These are phyloP conservation scores for Lymantria monacha DNA, from an alignment of 2,888 invertebrate genomes.

Conservation along the genomic window DNA sequence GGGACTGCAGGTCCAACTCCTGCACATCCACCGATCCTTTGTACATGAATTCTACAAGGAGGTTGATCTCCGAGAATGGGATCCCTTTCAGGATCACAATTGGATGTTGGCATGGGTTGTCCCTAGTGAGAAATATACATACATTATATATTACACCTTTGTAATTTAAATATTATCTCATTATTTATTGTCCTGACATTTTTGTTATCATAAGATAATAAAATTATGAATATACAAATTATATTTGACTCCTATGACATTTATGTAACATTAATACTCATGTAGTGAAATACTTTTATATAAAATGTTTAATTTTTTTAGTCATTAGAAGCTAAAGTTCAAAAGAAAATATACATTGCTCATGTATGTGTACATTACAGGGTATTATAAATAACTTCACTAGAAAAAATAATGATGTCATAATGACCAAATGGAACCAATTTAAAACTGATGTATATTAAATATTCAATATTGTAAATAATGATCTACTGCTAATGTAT, in stretches of 20 bases:
- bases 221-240: conserved; percentile 20
- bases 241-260: conserved; percentile 38
- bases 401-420: conserved; percentile 71
- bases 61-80: conserved; percentile 84
- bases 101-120: conserved; percentile 88
- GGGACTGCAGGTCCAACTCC: conserved; percentile 82
- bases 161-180: conserved; percentile 38
- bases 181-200: conserved; percentile 37
- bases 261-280: conserved; percentile 43
- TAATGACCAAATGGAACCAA: conserved; percentile 59
- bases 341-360: conserved; percentile 44
- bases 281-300: conserved; percentile 8
- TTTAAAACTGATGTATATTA: conserved; percentile 33
- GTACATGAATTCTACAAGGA: conserved; percentile 87
- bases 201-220: conserved; percentile 49
- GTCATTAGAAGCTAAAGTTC: conserved; percentile 25
- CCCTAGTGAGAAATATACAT: conserved; percentile 56
- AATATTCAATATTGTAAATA: not conserved
- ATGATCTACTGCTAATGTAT: conserved; percentile 9
- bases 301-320: conserved; percentile 17
- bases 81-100: conserved; percentile 87
- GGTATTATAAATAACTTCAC: conserved; percentile 61
- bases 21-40: conserved; percentile 86
- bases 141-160: conserved; percentile 14
- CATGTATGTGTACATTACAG: conserved; percentile 49